These are phyloP conservation scores for Pelmatolapia mariae DNA, from an alignment of 2,113 vertebrate genomes.

Conservation along the genomic window DNA sequence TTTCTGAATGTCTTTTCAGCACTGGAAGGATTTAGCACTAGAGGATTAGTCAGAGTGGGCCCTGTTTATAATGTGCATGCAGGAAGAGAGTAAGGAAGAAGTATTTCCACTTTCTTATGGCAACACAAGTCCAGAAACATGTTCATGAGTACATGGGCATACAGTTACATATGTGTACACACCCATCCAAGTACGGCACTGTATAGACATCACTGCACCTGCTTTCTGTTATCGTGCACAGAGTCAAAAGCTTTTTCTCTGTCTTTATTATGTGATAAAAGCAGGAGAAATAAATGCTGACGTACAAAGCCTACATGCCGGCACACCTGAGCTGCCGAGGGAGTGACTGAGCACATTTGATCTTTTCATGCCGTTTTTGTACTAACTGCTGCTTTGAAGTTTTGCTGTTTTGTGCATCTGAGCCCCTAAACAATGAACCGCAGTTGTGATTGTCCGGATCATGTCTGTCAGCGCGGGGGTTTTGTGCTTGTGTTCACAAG, in stretches of 20 bases:
- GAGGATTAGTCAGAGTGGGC: slow-evolving; percentile 37
- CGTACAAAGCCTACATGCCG: background rate
- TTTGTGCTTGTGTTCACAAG: slow-evolving; percentile 8
- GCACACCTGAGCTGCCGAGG: slow-evolving; percentile 8
- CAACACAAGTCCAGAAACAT: background rate
- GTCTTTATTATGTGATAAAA: slow-evolving; percentile 12
- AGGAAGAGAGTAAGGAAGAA: slow-evolving; percentile 14
- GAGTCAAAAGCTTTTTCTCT: slow-evolving; percentile 18
- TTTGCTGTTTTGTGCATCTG: background rate
- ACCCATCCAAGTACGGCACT: background rate
- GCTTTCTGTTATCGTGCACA: background rate
- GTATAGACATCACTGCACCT: background rate
- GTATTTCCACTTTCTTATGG: background rate
- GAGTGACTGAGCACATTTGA: background rate
- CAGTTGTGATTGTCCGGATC: background rate
- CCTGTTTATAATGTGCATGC: slow-evolving; percentile 17
- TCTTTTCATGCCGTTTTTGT: background rate
- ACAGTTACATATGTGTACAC: background rate
- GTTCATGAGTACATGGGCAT: background rate
- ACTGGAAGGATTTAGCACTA: slow-evolving; percentile 18
- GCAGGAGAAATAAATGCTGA: slow-evolving; percentile 1
- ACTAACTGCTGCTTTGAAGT: slow-evolving; percentile 20
- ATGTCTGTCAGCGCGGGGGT: background rate
- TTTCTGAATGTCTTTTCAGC: slow-evolving; percentile 41
- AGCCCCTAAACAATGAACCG: background rate